Percentiles rank a stretch among this genome's conserved stretches.
phyloP scores from a whole-genome alignment of 2,113 vertebrate genomes.

The Zosterops japonicus region DNA sequence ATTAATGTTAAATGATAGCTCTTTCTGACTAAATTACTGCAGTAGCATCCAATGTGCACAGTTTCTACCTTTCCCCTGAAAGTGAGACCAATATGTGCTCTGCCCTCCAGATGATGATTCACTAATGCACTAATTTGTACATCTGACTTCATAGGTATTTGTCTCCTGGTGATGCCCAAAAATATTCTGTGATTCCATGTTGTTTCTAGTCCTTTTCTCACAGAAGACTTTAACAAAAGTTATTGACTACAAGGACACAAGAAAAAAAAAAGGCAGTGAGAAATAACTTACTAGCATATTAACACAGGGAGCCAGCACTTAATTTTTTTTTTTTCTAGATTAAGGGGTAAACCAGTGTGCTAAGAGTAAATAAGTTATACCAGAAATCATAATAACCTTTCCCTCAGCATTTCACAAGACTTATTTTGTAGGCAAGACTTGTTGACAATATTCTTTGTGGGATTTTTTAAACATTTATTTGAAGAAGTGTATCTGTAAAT shows the following conservation, averaged over 20 bases:
- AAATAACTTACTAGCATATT: not conserved
- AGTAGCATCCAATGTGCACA: not conserved
- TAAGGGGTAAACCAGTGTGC: not conserved
- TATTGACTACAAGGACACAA: not conserved
- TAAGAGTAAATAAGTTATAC: not conserved
- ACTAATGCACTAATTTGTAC: not conserved
- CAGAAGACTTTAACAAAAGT: not conserved
- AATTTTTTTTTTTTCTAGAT: accelerated
- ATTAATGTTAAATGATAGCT: not conserved
- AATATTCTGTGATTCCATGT: not conserved
- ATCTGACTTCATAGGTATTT: not conserved
- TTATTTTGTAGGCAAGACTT: not conserved
- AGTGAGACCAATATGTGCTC: not conserved
- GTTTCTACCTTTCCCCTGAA: not conserved
- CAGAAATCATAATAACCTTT: not conserved
- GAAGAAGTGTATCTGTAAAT: not conserved
- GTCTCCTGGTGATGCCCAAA: not conserved
- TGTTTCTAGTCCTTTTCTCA: not conserved
- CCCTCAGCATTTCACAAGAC: not conserved
- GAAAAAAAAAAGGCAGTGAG: not conserved
- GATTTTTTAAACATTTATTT: not conserved
- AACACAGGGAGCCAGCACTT: not conserved
- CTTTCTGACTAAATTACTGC: not conserved
- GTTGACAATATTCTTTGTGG: not conserved
- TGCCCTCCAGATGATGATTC: not conserved